Percentiles rank a stretch among this genome's conserved stretches.
phyloP scores from a whole-genome alignment of 2,797 vertebrate species.

The Pangasius mekongensis region DNA sequence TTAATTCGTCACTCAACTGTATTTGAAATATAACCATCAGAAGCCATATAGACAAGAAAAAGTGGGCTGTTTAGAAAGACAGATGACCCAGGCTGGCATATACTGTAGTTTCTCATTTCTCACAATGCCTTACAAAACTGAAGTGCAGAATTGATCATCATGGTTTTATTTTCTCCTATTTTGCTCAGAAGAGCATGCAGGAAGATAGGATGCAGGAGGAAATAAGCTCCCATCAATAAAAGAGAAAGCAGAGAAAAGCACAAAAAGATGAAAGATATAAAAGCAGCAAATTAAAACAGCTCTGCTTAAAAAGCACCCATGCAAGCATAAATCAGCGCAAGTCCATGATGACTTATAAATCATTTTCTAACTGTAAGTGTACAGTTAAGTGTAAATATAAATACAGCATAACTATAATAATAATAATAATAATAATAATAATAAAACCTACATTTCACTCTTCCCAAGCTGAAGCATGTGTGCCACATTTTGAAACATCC shows the following conservation, averaged over 20 bases:
- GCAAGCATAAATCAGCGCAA: neutral
- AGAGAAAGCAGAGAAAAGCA: constrained; percentile 11
- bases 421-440: neutral
- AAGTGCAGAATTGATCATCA: constrained; percentile 47
- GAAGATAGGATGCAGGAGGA: constrained; percentile 14
- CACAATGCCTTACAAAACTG: constrained; percentile 53
- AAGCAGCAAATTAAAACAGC: constrained; percentile 26
- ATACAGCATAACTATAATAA: neutral
- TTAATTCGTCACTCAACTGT: constrained; percentile 2
- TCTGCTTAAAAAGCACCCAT: neutral
- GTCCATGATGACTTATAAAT: neutral
- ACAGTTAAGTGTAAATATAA: neutral
- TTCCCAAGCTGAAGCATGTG: neutral
- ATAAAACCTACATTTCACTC: neutral
- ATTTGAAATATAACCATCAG: constrained; percentile 7
- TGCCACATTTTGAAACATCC: neutral
- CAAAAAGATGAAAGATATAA: neutral
- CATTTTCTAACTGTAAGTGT: neutral
- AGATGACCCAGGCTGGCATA: constrained; percentile 11
- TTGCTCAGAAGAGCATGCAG: constrained; percentile 31
- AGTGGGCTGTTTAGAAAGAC: constrained; percentile 26
- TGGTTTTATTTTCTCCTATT: constrained; percentile 58
- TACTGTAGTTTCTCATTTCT: constrained; percentile 37
- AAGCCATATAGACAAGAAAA: neutral
- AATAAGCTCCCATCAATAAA: constrained; percentile 33